Evolutionary conservation across 2,113 vertebrate genomes (phyloP), one percentile per base, ranked within the genome.

Genomic region (Pangasianodon hypophthalmus): DNA sequence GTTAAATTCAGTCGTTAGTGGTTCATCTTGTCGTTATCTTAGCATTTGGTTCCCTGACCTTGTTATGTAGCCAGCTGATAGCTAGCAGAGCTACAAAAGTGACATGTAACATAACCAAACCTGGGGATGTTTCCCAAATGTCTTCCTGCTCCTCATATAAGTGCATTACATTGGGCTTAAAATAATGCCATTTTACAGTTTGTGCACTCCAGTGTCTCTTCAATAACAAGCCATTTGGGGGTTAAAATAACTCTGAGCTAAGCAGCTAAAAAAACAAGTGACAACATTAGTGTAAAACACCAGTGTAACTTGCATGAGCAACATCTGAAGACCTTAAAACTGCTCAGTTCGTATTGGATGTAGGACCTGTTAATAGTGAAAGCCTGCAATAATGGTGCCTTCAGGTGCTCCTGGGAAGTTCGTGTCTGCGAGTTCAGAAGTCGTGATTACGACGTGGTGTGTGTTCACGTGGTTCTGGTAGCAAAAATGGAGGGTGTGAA

Each of bases 11-110:
- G 69, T 6, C 0, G 4, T 16, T 16, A 13, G 19, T 21, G 18
- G 50, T 16, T 26, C 29, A 26, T 64, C 46, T 2, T 0, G 1
- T 71, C 46, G 79, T 58, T 80, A 1, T 41, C 0, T 87, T 19
- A 24, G 26, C 50, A 69, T 9, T 69, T 84, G 52, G 7, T 85
- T 77, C 77, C 71, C 89, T 90, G 91, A 92, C 91, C 89, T 92
- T 92, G 91, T 90, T 87, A 44, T 37, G 56, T 18, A 85, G 56
- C 48, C 21, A 54, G 29, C 16, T 69, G 54, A 24, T 11, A 10
- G 77, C 79, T 88, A 84, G 21, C 87, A 83, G 3, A 87, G 71
- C 69, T 77, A 18, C 64, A 86, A 14, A 73, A 32, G 62, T 24
- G 41, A 62, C 19, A 60, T 32, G 16, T 7, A 46, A 24, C 0